Conservation (phyloP, 2,797 vertebrate genomes). For the Chloroceryle inda region DNA sequence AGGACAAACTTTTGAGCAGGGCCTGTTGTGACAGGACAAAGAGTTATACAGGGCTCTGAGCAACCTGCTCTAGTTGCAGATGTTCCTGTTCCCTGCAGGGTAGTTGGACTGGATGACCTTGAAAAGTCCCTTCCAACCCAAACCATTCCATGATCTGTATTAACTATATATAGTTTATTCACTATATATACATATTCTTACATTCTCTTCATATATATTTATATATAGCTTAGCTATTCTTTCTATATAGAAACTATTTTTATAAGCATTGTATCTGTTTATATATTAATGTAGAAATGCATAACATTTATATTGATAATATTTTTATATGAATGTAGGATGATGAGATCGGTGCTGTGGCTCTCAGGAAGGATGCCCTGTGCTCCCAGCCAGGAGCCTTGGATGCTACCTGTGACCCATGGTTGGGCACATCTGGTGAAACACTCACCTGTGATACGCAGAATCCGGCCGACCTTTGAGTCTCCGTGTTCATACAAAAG, state of each 20-base stretch:
- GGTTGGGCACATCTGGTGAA: accelerated
- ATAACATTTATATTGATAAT: neutral
- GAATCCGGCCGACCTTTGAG: accelerated
- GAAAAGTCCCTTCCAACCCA: neutral
- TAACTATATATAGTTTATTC: neutral
- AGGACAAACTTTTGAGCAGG: neutral
- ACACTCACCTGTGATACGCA: accelerated
- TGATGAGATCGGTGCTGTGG: neutral
- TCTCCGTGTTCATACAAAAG: accelerated
- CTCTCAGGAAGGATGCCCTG: neutral
- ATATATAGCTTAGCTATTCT: neutral
- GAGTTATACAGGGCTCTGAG: neutral
- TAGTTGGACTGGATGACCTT: neutral
- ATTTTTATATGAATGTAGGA: neutral
- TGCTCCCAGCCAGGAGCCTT: neutral
- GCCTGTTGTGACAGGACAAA: neutral
- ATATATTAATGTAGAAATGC: accelerated
- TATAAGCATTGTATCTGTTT: neutral
- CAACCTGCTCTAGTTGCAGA: neutral
- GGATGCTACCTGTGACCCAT: accelerated
- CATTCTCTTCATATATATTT: neutral
- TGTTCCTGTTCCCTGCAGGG: neutral
- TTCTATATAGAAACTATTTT: neutral
- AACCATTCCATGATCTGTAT: neutral
- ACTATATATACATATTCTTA: neutral